Base-by-base conservation (phyloP, 2,113 vertebrate genomes). In the Varanus komodoensis region DNA sequence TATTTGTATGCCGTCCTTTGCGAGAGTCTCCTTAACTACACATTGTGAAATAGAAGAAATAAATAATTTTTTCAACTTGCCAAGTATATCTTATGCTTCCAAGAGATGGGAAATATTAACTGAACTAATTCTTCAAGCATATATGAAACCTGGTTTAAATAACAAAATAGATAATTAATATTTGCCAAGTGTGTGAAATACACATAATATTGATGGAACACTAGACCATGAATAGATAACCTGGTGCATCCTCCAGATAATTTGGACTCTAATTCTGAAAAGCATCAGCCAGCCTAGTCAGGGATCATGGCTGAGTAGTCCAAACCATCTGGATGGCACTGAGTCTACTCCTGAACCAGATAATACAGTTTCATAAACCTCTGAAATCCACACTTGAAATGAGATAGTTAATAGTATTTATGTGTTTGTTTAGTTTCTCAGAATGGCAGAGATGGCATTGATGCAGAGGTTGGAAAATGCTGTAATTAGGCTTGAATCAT, bases 391-490 rank as follows among this genome's bases (percentile, higher is more conserved):
- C 78, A 50, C 25, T 86, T 89, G 64, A 69, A 34, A 74, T 34
- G 27, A 83, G 64, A 27, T 0, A 1, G 85, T 23, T 95, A 85
- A 95, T 79, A 6, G 1, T 68, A 15, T 86, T 88, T 92, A 68
- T 52, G 0, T 91, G 88, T 90, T 48, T 89, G 23, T 94, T 84
- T 44, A 38, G 90, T 93, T 92, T 95, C 97, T 34, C 85, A 98
- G 98, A 94, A 97, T 98, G 98, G 96, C 96, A 67, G 96, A 97
- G 86, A 97, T 97, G 89, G 97, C 92, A 32, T 96, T 99, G 93
- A 96, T 99, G 96, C 97, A 98, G 88, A 98, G 99, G 17, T 95
- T 99, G 96, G 99, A 99, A 95, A 97, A 95, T 25, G 98, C 98
- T 0, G 98, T 99, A 87, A 96, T 97, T 94, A 98, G 98, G 32